Base-by-base conservation (phyloP, 2,888 invertebrate species). In the Netelia virgata region DNA sequence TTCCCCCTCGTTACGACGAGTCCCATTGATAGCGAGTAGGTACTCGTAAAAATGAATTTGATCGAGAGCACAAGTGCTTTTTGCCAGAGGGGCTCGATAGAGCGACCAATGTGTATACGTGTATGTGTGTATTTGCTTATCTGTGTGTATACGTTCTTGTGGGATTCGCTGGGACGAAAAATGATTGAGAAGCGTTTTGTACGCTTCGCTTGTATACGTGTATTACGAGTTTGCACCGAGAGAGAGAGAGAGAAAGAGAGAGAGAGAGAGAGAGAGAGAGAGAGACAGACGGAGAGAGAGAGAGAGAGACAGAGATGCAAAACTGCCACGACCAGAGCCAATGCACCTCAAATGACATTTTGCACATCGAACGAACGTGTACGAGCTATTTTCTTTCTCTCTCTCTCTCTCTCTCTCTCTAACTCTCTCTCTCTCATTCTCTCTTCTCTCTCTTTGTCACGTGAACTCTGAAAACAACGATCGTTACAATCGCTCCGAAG, bases 401-500 rank as follows among this genome's bases (percentile, higher is more conserved):
- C 55, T 55, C 55, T 18, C 55, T 55, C 3, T 55, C 8, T 55
- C 55, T 55, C 55, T 55, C 16, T 16, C 18, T 55, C 55, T 16
- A 16, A 16, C 3, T n/a, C 16, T n/a, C 55, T 55, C 16, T 14
- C 10, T 9, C 18, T 57, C n/a, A n/a, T n/a, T n/a, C 10, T 57
- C 36, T 8, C 36, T 8, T 8, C 57, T 18, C 57, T 10, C 9
- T 57, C 57, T 10, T 57, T 57, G 9, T n/a, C 18, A 18, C 16
- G 18, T 57, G 11, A 14, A 47, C 47, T 47, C 11, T 47, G 47
- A 10, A 47, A 47, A 47, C 10, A 47, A 63, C 41, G 50, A 36
- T 63, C 41, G 43, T 16, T 3, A 61, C 63, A 68, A 68, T 64
- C 50, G 28, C 18, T 55, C n/a, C 80, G 36, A 61, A 59, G 28